A percentile compares a stretch with the other conserved stretches of the same genome.
Evolutionary conservation across 2,888 invertebrate species (phyloP).

Genomic region (Parnassius apollo): DNA sequence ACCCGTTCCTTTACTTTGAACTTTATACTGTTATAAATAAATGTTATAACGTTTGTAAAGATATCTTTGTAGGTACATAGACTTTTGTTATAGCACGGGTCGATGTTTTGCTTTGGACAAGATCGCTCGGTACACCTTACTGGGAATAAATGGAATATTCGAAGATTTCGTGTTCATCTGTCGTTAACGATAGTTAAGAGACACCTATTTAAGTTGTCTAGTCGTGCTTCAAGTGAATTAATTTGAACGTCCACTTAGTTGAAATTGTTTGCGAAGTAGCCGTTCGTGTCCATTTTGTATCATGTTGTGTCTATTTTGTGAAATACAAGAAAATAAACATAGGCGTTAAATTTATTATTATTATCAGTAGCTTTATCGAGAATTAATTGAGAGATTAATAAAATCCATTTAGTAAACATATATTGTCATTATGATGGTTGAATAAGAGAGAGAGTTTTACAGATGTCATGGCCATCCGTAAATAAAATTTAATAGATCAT

Average conservation of each 20-base stretch:
- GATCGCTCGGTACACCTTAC: slow-evolving; percentile 61
- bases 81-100: slow-evolving; percentile 40
- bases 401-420: too few species aligned
- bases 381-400: too few species aligned
- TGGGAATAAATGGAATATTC: slow-evolving; percentile 61
- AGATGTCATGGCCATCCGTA: too few species aligned
- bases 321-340: not conserved
- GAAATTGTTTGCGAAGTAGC: slow-evolving; percentile 27
- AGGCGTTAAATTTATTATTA: not conserved
- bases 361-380: too few species aligned
- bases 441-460: too few species aligned
- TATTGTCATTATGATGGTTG: too few species aligned
- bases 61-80: slow-evolving; percentile 25
- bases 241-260: slow-evolving; percentile 48
- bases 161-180: slow-evolving; percentile 54
- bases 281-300: slow-evolving; percentile 13
- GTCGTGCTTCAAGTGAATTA: slow-evolving; percentile 52
- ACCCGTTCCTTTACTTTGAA: slow-evolving; percentile 42
- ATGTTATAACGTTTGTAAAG: slow-evolving; percentile 30
- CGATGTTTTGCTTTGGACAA: slow-evolving; percentile 68
- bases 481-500: too few species aligned
- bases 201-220: slow-evolving; percentile 42
- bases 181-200: slow-evolving; percentile 52
- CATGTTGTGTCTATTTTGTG: not conserved
- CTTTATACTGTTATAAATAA: slow-evolving; percentile 46